These are phyloP conservation scores for Agrotis clavis DNA, from an alignment of 2,888 invertebrate species.

Conservation along the genomic window DNA sequence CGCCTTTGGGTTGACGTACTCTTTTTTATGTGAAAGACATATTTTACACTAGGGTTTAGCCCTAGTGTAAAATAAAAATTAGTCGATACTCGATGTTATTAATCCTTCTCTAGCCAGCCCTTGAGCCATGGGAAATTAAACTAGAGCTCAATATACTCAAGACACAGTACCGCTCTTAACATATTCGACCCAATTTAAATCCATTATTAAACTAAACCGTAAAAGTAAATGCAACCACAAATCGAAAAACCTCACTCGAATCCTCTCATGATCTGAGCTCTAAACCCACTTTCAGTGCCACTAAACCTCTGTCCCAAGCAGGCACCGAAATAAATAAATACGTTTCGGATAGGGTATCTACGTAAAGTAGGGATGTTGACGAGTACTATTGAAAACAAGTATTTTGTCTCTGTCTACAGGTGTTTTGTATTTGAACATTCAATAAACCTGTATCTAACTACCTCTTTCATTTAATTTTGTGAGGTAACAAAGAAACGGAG, in stretches of 20 bases:
- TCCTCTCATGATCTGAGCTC: slow-evolving; percentile 1
- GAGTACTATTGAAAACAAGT: neutral
- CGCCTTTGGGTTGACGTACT: no score
- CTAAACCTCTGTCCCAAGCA: slow-evolving; percentile 36
- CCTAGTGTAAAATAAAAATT: no score
- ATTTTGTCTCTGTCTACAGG: neutral
- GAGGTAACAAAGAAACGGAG: no score
- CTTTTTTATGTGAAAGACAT: no score
- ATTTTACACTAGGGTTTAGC: no score
- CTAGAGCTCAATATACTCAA: no score
- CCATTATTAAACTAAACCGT: neutral
- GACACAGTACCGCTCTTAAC: no score
- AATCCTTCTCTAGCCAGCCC: no score
- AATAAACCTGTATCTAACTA: neutral
- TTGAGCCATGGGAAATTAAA: no score
- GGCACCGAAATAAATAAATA: slow-evolving; percentile 38
- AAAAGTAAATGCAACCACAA: slow-evolving; percentile 19
- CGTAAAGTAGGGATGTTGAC: slow-evolving; percentile 6
- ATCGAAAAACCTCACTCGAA: slow-evolving; percentile 18
- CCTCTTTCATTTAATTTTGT: no score
- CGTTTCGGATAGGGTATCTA: neutral
- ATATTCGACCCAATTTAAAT: neutral
- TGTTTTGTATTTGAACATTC: neutral
- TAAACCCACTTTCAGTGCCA: slow-evolving; percentile 17
- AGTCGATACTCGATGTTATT: no score